A percentile compares a stretch with the other conserved stretches of the same genome.
Evolutionary conservation across 37 sponge, comb jelly and placozoan species (phyloP).

Genomic region (Chondrosia reniformis): DNA sequence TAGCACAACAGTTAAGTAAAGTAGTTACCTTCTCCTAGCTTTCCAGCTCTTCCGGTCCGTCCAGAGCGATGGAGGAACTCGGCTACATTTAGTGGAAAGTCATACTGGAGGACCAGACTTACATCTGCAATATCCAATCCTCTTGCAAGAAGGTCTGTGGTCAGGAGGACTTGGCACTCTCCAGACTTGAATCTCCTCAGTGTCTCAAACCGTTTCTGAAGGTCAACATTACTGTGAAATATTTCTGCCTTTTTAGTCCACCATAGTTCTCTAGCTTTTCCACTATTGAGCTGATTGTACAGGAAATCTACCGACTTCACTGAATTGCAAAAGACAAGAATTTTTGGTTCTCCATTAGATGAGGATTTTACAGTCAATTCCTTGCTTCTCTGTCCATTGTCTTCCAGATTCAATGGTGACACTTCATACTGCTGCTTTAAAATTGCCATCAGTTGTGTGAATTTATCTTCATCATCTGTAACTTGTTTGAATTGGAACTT

Average conservation of each 20-base stretch:
- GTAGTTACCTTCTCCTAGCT: constrained; percentile 54
- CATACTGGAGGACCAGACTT: constrained; percentile 69
- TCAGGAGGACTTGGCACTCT: constrained; percentile 37
- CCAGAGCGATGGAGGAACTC: constrained; percentile 83
- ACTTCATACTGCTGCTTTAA: neutral
- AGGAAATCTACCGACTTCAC: neutral
- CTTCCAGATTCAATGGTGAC: no score
- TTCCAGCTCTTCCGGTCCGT: constrained; percentile 75
- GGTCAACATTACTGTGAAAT: constrained; percentile 26
- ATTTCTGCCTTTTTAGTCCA: constrained; percentile 11
- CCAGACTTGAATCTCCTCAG: constrained; percentile 48
- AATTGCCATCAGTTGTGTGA: neutral
- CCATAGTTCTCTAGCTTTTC: neutral
- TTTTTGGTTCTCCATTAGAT: no score
- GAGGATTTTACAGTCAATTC: no score
- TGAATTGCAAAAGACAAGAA: constrained; percentile 22
- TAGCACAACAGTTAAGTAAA: neutral
- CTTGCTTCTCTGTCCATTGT: neutral
- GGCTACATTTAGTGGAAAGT: constrained; percentile 72
- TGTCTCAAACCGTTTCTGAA: constrained; percentile 19
- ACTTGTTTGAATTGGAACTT: constrained; percentile 31
- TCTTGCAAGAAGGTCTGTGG: constrained; percentile 66
- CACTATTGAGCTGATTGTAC: neutral
- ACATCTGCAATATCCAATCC: constrained; percentile 76
- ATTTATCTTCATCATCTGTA: neutral